phyloP scores from a whole-genome alignment of 2,113 vertebrate genomes.

The Leptobrachium ailaonicum region DNA sequence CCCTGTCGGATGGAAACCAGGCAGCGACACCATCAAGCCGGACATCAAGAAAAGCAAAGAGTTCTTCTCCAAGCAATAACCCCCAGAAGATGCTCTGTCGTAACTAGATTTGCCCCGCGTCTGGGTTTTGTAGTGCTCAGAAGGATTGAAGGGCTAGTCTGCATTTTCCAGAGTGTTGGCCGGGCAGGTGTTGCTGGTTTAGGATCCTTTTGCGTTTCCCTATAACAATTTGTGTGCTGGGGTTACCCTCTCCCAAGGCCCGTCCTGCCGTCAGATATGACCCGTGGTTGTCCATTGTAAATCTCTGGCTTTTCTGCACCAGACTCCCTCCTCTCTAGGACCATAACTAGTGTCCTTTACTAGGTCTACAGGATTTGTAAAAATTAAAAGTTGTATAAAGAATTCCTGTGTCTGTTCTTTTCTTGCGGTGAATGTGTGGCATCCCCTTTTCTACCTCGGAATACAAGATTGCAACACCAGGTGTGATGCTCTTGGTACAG shows the following conservation, averaged over 20 bases:
- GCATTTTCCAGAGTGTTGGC: not conserved
- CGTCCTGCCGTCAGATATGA: too few species aligned
- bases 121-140: not conserved
- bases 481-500: too few species aligned
- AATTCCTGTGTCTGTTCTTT: too few species aligned
- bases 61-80: constrained; percentile 90
- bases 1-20: constrained; percentile 94
- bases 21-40: constrained; percentile 96
- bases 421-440: too few species aligned
- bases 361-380: not conserved
- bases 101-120: not conserved
- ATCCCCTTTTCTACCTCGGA: too few species aligned
- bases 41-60: constrained; percentile 93
- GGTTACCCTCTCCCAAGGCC: not conserved
- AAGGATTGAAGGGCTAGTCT: too few species aligned
- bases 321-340: not conserved
- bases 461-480: too few species aligned
- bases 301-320: not conserved
- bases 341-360: not conserved
- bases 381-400: not conserved
- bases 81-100: not conserved
- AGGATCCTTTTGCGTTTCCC: not conserved
- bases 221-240: not conserved
- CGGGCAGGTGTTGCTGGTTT: not conserved
- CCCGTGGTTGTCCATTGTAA: not conserved